Base-by-base conservation (phyloP, 1,140 invertebrate genomes). In the Grapholita molesta region DNA sequence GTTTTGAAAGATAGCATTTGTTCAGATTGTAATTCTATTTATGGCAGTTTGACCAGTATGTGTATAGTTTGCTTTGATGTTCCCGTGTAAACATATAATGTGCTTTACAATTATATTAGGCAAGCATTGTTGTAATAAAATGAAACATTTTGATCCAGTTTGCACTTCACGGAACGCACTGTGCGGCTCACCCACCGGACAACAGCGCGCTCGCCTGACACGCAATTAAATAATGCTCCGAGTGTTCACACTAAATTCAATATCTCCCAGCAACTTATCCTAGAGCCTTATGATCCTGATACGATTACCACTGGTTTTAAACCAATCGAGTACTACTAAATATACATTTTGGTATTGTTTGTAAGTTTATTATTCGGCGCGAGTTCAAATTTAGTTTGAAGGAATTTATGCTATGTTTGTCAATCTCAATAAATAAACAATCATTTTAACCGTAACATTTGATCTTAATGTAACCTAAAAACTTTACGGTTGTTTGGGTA, bases 191-290 rank as follows among this genome's bases (percentile, higher is more conserved):
- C 76, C 79, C 73, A 78, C 82, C 77, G 74, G 64, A 65, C 57
- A 68, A 65, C 78, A 71, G 75, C 80, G 76, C 74, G 75, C 80
- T 55, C 12, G 42, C 72, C 77, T 86, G 88, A 90, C 88, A 86
- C 77, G 78, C 81, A 89, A 90, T 90, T 90, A 89, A 90, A 90
- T 90, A 90, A 88, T 88, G 86, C 84, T 83, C 71, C 69, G 73
- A 88, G 83, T 88, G 83, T 88, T 88, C 81, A 84, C 85, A 89
- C 84, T 89, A 86, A 86, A 88, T 89, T 88, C 86, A 89, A 89
- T 89, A 90, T 88, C 83, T 80, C 75, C 61, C 35, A 79, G 80
- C 82, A 70, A 72, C 57, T 75, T 75, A 79, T 79, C 74, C 79
- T 86, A 70, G 76, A 77, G 71, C 73, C 64, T 74, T 71, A 71